These are phyloP conservation scores for Enteromius viviparus DNA, from an alignment of 2,797 vertebrate species.

Conservation along the genomic window DNA sequence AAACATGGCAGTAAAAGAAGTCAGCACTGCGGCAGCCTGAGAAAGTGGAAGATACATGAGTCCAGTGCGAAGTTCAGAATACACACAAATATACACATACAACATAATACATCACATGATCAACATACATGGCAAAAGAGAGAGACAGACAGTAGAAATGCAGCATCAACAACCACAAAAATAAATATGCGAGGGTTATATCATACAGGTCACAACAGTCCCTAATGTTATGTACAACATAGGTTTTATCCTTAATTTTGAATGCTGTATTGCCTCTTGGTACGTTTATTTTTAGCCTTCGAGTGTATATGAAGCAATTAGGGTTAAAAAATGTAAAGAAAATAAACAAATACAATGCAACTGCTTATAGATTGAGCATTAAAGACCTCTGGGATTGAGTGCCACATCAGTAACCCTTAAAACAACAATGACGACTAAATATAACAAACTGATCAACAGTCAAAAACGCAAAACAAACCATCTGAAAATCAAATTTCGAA, in stretches of 20 bases:
- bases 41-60: constrained; percentile 14
- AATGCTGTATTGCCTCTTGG: neutral
- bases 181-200: constrained; percentile 32
- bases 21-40: constrained; percentile 46
- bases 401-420: constrained; percentile 18
- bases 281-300: neutral
- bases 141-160: constrained; percentile 29
- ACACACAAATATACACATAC: constrained; percentile 21
- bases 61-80: constrained; percentile 35
- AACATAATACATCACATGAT: neutral
- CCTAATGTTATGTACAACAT: neutral
- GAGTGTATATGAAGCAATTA: neutral
- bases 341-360: neutral
- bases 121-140: constrained; percentile 2
- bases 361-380: neutral
- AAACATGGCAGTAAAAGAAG: constrained; percentile 24
- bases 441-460: constrained; percentile 37
- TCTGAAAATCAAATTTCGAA: constrained; percentile 1
- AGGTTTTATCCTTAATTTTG: neutral
- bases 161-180: constrained; percentile 20
- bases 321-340: neutral
- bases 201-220: constrained; percentile 34
- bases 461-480: neutral
- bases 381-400: neutral
- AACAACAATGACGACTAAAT: neutral